Evolutionary conservation across 2,113 vertebrate genomes (phyloP), one percentile per base, ranked within the genome.

Genomic region (Gnathonemus echidnorhynchus): DNA sequence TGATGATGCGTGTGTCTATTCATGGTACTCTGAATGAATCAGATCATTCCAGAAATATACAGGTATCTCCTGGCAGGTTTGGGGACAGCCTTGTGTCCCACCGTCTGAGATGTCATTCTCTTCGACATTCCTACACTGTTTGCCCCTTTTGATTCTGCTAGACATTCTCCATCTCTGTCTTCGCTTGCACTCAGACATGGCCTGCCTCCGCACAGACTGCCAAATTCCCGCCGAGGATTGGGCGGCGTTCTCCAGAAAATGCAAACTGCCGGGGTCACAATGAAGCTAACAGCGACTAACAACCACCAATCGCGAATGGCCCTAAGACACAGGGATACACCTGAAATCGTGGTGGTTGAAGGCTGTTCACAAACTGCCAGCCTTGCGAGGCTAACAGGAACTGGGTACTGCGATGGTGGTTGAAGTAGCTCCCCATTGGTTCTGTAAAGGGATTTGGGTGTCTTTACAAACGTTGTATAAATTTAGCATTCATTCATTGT

Each of bases 101-200:
- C 35, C 42, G 5, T 62, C 83, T n/a, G 39, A 15, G 39, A 21
- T 45, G 45, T 13, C 45, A 91, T 93, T 91, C 93, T 93, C 87
- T 94, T 93, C 94, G 93, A 94, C 94, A 94, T 95, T 96, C 96
- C 95, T 94, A 95, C 95, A 95, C 93, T 93, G 93, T 93, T 93
- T 96, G 95, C 96, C 95, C 93, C 95, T 92, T 93, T 95, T 96
- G 96, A 95, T 95, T 92, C 91, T 62, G 27, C 87, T 70, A 84
- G 24, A 91, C 89, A 90, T 93, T 45, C 95, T 95, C 93, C 95
- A 96, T 96, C 95, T 95, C 95, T 95, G 94, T 95, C 95, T 95
- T 95, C 92, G 93, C 94, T 93, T 27, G 86, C 70, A 27, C 53
- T 56, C 5, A 84, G 66, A 39, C 49, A 19, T 42, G 52, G 50